Evolutionary conservation across 2,888 invertebrate genomes (phyloP).

Genomic region (Furcula furcula): DNA sequence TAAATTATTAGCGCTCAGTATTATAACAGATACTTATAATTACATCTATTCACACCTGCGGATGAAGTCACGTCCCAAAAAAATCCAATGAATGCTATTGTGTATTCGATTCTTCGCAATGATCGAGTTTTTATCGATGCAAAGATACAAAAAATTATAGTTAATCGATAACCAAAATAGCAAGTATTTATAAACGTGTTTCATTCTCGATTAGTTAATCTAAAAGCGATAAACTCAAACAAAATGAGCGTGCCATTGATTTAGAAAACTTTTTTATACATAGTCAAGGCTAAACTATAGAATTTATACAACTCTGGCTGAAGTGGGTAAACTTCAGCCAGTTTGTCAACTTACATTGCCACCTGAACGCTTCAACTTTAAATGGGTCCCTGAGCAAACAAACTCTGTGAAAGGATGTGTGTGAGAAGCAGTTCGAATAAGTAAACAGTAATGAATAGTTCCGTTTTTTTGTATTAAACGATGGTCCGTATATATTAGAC

Average conservation of each 20-base stretch:
- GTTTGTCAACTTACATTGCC: too few species aligned
- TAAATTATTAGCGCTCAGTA: too few species aligned
- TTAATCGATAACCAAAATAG: too few species aligned
- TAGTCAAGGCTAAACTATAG: too few species aligned
- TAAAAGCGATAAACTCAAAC: too few species aligned
- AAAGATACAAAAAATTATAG: too few species aligned
- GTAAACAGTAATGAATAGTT: conserved; percentile 7
- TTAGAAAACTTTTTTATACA: too few species aligned
- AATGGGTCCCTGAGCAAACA: background rate
- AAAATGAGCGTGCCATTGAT: too few species aligned
- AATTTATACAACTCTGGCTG: too few species aligned
- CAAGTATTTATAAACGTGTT: background rate
- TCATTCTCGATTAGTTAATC: background rate
- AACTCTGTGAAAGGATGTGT: background rate
- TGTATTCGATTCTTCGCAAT: background rate
- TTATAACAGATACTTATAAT: background rate
- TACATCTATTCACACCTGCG: background rate
- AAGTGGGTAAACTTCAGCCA: too few species aligned
- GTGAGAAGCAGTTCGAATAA: conserved; percentile 3
- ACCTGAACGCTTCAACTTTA: background rate
- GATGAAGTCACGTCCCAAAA: background rate
- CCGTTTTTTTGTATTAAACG: conserved; percentile 12
- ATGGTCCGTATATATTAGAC: conserved; percentile 8
- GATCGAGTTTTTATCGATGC: conserved; percentile 1
- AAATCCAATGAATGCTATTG: background rate